Conservation (phyloP, 1,140 invertebrate genomes). For the Zophobas atratus region DNA sequence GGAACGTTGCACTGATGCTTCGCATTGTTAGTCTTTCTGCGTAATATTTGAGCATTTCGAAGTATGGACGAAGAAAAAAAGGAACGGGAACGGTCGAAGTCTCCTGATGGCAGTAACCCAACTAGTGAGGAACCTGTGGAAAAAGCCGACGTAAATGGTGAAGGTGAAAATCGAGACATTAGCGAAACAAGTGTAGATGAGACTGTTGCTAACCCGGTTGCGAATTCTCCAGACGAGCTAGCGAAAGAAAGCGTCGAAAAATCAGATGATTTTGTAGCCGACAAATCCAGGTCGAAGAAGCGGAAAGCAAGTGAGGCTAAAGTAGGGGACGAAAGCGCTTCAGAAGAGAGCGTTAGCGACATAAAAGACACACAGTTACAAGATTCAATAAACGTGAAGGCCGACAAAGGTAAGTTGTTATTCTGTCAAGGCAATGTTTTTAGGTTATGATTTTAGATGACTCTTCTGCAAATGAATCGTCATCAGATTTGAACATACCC, state of each 20-base stretch:
- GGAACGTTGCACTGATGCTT: conserved; percentile 3
- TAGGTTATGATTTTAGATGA: conserved; percentile 38
- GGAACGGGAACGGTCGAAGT: no score
- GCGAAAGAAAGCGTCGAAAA: conserved; percentile 4
- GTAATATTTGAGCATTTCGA: conserved; percentile 4
- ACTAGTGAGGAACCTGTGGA: not conserved
- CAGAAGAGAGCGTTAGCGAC: conserved; percentile 6
- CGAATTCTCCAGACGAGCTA: not conserved
- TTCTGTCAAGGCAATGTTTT: conserved; percentile 6
- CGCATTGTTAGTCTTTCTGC: conserved; percentile 11
- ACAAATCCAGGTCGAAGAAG: not conserved
- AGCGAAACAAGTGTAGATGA: conserved; percentile 12
- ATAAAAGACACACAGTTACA: conserved; percentile 8
- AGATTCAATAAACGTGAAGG: not conserved
- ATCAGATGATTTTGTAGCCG: not conserved
- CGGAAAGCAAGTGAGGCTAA: conserved; percentile 8
- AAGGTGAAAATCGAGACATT: conserved; percentile 2
- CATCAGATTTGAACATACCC: conserved; percentile 41
- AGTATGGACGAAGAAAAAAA: not conserved
- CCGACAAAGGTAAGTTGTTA: conserved; percentile 5
- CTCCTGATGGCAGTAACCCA: not conserved
- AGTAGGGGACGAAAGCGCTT: not conserved
- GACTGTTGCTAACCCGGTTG: not conserved
- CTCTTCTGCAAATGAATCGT: conserved; percentile 4
- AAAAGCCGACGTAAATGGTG: conserved; percentile 7